Conservation (phyloP, 1,140 invertebrate species). For the Papilio polytes region DNA sequence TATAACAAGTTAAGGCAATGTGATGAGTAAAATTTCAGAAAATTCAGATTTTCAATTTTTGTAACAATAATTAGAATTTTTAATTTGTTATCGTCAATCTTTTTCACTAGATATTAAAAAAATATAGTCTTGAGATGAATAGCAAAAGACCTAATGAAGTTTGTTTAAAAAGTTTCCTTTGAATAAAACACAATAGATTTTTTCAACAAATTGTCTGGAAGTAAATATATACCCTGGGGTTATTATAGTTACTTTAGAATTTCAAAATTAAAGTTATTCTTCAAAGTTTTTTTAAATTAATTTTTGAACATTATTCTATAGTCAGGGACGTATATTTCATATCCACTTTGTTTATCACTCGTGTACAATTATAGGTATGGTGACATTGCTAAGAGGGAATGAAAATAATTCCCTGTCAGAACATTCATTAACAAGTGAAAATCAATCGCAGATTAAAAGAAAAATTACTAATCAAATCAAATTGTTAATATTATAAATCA, state of each 20-base stretch:
- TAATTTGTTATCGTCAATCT: background rate
- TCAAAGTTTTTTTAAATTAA: background rate
- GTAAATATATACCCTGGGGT: background rate
- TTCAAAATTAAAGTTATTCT: background rate
- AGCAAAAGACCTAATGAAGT: slow-evolving; percentile 8
- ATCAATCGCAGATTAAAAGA: too few species aligned
- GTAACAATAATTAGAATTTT: background rate
- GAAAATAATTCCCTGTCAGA: too few species aligned
- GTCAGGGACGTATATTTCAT: too few species aligned
- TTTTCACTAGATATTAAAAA: background rate
- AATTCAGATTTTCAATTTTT: too few species aligned
- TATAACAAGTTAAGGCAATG: background rate
- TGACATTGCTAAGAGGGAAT: too few species aligned
- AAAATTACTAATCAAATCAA: background rate
- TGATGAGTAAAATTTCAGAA: too few species aligned
- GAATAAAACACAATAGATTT: slow-evolving; percentile 16
- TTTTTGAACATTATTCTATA: too few species aligned
- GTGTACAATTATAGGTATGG: too few species aligned
- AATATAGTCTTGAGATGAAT: slow-evolving; percentile 12
- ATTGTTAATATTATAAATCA: background rate
- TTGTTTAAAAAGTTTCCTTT: slow-evolving; percentile 24
- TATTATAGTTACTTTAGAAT: background rate
- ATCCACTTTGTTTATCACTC: too few species aligned
- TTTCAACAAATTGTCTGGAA: slow-evolving; percentile 10
- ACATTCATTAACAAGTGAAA: too few species aligned